phyloP scores from a whole-genome alignment of 2,888 invertebrate species.

The Cephus pygmeus region DNA sequence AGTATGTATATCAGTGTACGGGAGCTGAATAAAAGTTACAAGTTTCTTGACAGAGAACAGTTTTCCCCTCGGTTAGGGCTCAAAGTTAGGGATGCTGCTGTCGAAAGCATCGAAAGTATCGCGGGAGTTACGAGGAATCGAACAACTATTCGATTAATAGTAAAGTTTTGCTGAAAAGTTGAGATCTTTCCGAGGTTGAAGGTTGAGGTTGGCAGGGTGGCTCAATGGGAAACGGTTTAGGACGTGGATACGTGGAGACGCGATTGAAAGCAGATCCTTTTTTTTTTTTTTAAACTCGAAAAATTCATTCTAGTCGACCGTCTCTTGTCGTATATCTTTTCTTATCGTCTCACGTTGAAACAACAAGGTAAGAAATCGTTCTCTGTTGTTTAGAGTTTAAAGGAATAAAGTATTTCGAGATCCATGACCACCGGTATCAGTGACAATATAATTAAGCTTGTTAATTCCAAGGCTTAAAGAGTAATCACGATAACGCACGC shows the following conservation, averaged over 20 bases:
- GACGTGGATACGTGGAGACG: not conserved
- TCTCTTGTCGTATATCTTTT: too few relatives aligned
- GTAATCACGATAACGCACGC: not conserved
- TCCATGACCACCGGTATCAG: not conserved
- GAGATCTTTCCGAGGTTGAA: not conserved
- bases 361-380: not conserved
- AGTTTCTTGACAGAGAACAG: not conserved
- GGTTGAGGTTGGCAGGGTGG: not conserved
- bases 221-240: not conserved
- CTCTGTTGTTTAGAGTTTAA: not conserved
- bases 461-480: not conserved
- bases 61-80: not conserved
- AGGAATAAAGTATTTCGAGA: not conserved
- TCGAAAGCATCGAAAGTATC: not conserved
- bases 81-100: not conserved
- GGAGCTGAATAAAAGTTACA: slow-evolving; percentile 6
- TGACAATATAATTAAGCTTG: not conserved
- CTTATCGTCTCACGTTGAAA: too few relatives aligned
- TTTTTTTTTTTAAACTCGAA: not conserved
- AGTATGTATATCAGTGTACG: not conserved
- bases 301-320: not conserved
- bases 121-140: not conserved
- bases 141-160: slow-evolving; percentile 44
- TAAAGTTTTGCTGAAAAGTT: slow-evolving; percentile 34
- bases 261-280: not conserved